phyloP scores from a whole-genome alignment of 1,140 invertebrate species.

The Frieseomelitta varia region DNA sequence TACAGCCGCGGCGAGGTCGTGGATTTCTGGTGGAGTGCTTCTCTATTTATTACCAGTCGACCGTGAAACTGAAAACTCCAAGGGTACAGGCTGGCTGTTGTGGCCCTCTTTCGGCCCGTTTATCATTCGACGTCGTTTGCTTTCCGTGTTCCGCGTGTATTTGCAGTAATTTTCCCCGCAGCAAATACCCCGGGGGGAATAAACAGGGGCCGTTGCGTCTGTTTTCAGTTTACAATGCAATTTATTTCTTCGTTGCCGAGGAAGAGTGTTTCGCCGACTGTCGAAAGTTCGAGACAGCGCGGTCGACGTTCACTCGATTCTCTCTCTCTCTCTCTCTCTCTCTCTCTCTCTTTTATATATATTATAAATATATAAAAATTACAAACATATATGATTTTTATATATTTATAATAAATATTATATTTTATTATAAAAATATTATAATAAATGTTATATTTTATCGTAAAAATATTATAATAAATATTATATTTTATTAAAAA shows the following conservation, averaged over 20 bases:
- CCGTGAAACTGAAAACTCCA: conserved; percentile 47
- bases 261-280: no score
- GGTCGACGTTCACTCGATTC: no score
- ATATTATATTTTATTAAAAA: no score
- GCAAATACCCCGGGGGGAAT: conserved; percentile 17
- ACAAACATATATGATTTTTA: no score
- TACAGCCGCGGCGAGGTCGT: conserved; percentile 7
- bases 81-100: neutral
- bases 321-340: no score
- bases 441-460: no score
- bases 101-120: conserved; percentile 25
- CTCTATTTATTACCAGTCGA: conserved; percentile 45
- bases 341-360: no score
- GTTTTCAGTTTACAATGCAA: conserved; percentile 9
- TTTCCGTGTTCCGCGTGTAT: conserved; percentile 24
- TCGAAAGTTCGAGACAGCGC: no score
- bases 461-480: no score
- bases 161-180: conserved; percentile 29
- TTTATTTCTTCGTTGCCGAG: neutral
- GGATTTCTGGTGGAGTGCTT: conserved; percentile 29
- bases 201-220: neutral
- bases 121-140: conserved; percentile 14
- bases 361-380: no score
- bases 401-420: no score
- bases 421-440: no score